Conservation (phyloP, 2,797 vertebrate species). For the Tamandua tetradactyla region DNA sequence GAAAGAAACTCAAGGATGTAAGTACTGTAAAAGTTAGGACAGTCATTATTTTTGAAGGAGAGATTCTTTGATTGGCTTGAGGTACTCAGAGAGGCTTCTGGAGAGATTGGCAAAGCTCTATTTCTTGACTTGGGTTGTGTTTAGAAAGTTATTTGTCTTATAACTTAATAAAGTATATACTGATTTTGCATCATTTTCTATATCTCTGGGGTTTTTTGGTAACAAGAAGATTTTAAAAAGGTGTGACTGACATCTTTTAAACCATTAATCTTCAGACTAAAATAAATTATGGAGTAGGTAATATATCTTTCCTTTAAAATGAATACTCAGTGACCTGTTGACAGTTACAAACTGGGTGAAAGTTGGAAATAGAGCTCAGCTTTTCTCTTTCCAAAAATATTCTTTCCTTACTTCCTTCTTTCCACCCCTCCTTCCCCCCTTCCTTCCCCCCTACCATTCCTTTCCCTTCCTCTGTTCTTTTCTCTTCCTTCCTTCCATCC, state of each 20-base stretch:
- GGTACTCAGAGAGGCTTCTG: not conserved
- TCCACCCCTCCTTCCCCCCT: too few relatives aligned
- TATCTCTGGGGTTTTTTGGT: not conserved
- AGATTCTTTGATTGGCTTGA: not conserved
- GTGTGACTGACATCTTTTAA: not conserved
- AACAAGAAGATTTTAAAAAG: not conserved
- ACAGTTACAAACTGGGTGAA: not conserved
- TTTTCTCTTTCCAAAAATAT: not conserved
- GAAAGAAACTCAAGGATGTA: not conserved
- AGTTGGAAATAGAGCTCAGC: not conserved
- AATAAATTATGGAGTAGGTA: not conserved
- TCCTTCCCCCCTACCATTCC: too few relatives aligned
- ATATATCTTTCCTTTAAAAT: not conserved
- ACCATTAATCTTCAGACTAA: not conserved
- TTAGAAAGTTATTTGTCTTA: not conserved
- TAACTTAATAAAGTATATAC: not conserved
- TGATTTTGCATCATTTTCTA: not conserved
- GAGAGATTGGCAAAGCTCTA: not conserved
- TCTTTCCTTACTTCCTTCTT: fast-evolving
- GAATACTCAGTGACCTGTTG: not conserved
- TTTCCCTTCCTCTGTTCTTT: fast-evolving
- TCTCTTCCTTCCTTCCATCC: too few relatives aligned
- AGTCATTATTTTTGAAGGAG: not conserved
- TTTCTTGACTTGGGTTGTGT: not conserved
- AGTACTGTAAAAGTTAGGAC: not conserved